These are phyloP conservation scores for Enteromius mattozi DNA, from an alignment of 2,797 vertebrate genomes.

Conservation along the genomic window DNA sequence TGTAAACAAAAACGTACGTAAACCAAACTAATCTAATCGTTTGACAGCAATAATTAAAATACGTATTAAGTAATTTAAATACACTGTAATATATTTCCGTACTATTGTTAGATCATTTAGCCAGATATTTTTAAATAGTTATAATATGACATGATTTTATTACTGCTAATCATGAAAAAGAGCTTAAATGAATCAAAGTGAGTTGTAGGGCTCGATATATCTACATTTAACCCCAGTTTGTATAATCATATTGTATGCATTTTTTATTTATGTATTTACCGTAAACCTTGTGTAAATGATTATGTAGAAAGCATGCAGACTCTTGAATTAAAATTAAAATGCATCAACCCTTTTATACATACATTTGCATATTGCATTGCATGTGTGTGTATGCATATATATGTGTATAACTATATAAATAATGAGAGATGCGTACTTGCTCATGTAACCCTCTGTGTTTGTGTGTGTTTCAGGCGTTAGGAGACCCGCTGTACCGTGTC, in stretches of 20 bases:
- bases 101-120: background rate
- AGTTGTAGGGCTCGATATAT: too few relatives aligned
- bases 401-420: too few relatives aligned
- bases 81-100: too few relatives aligned
- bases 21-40: too few relatives aligned
- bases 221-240: too few relatives aligned
- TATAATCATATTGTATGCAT: too few relatives aligned
- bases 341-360: too few relatives aligned
- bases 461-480: constrained; percentile 84
- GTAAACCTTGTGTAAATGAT: background rate
- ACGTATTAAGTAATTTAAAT: background rate
- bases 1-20: too few relatives aligned
- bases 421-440: background rate
- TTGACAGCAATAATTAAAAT: background rate
- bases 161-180: background rate
- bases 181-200: too few relatives aligned
- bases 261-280: too few relatives aligned
- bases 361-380: too few relatives aligned
- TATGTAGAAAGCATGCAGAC: background rate
- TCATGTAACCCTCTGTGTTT: background rate
- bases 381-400: too few relatives aligned
- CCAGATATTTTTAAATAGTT: background rate
- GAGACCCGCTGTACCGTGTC: constrained; percentile 93
- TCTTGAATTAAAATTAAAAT: background rate
- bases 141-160: background rate